Conservation (phyloP, 92 coral and sea anemone species). For the Zoanthus solanderi region DNA sequence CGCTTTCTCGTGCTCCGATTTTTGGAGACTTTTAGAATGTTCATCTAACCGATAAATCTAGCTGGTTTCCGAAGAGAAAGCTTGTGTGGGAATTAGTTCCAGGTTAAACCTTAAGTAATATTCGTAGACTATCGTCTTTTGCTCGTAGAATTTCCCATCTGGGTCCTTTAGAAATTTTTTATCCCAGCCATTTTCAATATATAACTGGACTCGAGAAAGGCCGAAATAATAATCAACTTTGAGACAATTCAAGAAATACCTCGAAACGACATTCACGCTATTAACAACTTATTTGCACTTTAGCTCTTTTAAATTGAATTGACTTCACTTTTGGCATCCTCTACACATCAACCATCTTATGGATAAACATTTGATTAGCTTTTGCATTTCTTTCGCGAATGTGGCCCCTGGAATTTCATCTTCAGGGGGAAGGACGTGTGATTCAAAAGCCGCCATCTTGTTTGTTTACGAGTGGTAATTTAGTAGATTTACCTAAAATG, state of each 20-base stretch:
- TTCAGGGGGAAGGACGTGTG: slow-evolving; percentile 12
- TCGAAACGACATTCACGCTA: too few relatives aligned
- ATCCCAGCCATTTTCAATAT: background rate
- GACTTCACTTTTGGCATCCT: slow-evolving; percentile 4
- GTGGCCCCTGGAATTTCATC: slow-evolving; percentile 43
- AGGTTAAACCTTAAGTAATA: too few relatives aligned
- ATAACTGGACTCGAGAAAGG: background rate
- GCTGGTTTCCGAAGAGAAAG: too few relatives aligned
- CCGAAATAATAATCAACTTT: background rate
- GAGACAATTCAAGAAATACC: too few relatives aligned
- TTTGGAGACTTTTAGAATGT: too few relatives aligned
- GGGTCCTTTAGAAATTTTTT: background rate
- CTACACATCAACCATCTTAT: slow-evolving; percentile 31
- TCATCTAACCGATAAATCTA: too few relatives aligned
- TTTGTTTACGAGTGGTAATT: background rate
- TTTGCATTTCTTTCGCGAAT: slow-evolving; percentile 7
- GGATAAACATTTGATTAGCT: slow-evolving; percentile 33
- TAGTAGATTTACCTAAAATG: background rate
- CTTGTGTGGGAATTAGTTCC: too few relatives aligned
- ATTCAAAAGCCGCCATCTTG: slow-evolving; percentile 24
- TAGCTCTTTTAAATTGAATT: background rate
- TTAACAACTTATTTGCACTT: too few relatives aligned
- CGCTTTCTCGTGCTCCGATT: too few relatives aligned
- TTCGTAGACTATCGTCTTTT: too few relatives aligned
- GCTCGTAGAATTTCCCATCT: too few relatives aligned